Conservation (phyloP, 1,140 invertebrate genomes). For the Lycorma delicatula region DNA sequence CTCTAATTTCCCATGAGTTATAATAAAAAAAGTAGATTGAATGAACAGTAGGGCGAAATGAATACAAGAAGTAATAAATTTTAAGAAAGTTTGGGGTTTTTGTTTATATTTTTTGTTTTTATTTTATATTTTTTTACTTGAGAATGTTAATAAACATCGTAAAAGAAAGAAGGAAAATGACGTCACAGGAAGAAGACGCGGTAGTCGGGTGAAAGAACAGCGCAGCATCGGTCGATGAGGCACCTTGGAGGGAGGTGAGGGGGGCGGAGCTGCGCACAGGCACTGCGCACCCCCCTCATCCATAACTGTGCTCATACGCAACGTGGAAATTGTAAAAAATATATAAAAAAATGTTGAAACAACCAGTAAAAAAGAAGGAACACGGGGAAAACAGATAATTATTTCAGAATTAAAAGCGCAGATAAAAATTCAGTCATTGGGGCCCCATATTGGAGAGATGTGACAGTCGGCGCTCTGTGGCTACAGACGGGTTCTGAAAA, state of each 20-base stretch:
- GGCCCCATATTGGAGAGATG: conserved; percentile 14
- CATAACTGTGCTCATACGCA: conserved; percentile 18
- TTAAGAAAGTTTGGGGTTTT: too few relatives aligned
- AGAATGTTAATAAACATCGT: too few relatives aligned
- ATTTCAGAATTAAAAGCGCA: conserved; percentile 19
- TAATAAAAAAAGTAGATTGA: too few relatives aligned
- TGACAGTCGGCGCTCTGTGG: conserved; percentile 9
- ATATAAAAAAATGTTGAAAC: conserved; percentile 18
- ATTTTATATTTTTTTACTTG: too few relatives aligned
- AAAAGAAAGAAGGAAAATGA: too few relatives aligned
- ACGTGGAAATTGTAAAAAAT: conserved; percentile 18
- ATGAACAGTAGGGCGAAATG: too few relatives aligned
- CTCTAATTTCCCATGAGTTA: too few relatives aligned
- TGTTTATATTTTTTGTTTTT: too few relatives aligned
- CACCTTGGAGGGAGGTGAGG: background rate
- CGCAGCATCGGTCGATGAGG: too few relatives aligned
- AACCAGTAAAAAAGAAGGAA: conserved; percentile 14
- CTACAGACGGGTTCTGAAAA: background rate
- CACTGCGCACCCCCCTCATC: conserved; percentile 9
- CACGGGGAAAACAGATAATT: conserved; percentile 17
- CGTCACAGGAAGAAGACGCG: background rate
- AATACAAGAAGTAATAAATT: too few relatives aligned
- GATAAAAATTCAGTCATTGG: conserved; percentile 19
- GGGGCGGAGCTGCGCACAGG: background rate
- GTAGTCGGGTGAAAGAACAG: too few relatives aligned